Percentiles rank a stretch among this genome's conserved stretches.
Conservation (phyloP, 2,888 invertebrate species). For the Drosophila meridiana region DNA sequence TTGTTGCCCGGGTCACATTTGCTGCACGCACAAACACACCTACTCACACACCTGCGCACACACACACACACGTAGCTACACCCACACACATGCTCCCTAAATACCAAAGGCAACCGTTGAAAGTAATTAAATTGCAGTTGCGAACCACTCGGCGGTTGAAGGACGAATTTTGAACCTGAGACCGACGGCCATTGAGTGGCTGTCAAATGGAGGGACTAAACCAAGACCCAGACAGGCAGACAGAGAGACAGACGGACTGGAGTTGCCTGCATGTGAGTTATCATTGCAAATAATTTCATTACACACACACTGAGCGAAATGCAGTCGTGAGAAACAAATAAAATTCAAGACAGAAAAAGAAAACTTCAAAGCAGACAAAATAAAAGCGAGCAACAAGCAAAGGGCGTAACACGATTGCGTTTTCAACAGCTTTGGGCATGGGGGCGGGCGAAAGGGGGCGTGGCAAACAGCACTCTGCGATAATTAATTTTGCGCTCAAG, state of each 20-base stretch:
- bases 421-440: constrained; percentile 22
- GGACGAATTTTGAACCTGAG: constrained; percentile 73
- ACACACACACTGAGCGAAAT: constrained; percentile 40
- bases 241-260: neutral
- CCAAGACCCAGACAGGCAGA: neutral
- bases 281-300: constrained; percentile 74
- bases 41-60: neutral
- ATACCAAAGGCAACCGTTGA: constrained; percentile 43
- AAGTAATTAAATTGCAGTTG: constrained; percentile 78
- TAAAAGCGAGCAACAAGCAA: constrained; percentile 63
- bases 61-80: constrained; percentile 1
- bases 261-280: constrained; percentile 47
- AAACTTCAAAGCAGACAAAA: constrained; percentile 53
- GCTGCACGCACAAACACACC: constrained; percentile 23
- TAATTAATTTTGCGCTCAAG: constrained; percentile 76
- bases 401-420: constrained; percentile 63
- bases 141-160: constrained; percentile 39
- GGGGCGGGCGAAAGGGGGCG: constrained; percentile 13
- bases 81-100: constrained; percentile 5
- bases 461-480: constrained; percentile 45
- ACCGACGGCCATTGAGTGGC: constrained; percentile 22
- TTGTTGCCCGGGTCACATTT: constrained; percentile 33
- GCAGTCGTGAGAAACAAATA: constrained; percentile 66
- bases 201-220: neutral
- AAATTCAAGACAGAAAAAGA: constrained; percentile 29